phyloP scores from a whole-genome alignment of 2,113 vertebrate genomes.

The Colossoma macropomum region DNA sequence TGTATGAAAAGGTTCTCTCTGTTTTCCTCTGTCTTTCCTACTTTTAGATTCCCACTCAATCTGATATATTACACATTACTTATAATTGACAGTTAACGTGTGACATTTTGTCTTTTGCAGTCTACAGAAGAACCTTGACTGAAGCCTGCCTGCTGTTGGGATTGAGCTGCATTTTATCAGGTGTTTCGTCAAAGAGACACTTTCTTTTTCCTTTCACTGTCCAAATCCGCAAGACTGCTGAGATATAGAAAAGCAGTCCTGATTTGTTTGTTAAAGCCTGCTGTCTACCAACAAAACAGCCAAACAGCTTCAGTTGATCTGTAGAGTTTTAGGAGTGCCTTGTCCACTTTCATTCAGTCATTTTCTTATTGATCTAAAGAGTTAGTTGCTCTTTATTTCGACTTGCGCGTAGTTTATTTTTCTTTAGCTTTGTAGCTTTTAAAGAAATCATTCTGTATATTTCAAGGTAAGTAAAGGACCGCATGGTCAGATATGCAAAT shows the following conservation, averaged over 20 bases:
- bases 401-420: not conserved
- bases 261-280: not conserved
- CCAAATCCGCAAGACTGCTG: not conserved
- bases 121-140: slow-evolving; percentile 71
- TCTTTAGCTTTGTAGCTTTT: not conserved
- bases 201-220: not conserved
- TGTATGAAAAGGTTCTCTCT: too few species aligned
- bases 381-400: not conserved
- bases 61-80: not conserved
- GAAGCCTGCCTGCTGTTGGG: not conserved
- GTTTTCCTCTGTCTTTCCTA: too few species aligned
- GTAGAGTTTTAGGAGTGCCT: not conserved
- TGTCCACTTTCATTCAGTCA: not conserved
- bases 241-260: not conserved
- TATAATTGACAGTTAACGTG: not conserved
- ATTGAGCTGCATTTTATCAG: not conserved
- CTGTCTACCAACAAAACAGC: not conserved
- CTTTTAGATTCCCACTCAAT: too few species aligned
- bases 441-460: not conserved
- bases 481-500: not conserved
- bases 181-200: too few species aligned
- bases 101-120: slow-evolving; percentile 51
- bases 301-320: too few species aligned
- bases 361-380: not conserved
- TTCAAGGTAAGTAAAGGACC: not conserved